phyloP scores from a whole-genome alignment of 2,888 invertebrate species.

The Aquatica leii region DNA sequence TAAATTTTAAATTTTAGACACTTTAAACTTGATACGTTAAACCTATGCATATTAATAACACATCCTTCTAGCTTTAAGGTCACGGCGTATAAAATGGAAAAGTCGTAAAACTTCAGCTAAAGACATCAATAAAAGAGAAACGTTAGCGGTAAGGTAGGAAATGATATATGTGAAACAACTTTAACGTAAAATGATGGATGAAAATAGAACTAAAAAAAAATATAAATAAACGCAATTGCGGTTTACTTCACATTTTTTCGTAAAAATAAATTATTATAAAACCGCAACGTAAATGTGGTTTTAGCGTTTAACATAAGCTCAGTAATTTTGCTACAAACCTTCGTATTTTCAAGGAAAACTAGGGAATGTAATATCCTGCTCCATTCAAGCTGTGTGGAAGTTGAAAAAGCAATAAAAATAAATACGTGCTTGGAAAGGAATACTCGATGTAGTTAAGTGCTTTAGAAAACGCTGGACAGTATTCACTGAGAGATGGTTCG shows the following conservation, averaged over 20 bases:
- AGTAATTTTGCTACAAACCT: conserved; percentile 1
- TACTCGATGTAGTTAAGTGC: conserved; percentile 13
- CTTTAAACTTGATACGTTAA: background rate
- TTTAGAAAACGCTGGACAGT: conserved; percentile 7
- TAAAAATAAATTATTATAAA: background rate
- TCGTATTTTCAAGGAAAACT: conserved; percentile 2
- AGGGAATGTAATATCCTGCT: conserved; percentile 8
- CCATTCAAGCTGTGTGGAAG: conserved; percentile 8
- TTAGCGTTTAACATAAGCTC: conserved; percentile 2
- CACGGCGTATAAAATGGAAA: conserved; percentile 21
- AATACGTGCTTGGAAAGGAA: conserved; percentile 16
- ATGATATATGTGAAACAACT: conserved; percentile 27
- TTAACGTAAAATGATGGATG: conserved; percentile 28
- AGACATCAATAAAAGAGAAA: conserved; percentile 26
- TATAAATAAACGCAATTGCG: background rate
- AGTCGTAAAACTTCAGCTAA: conserved; percentile 23
- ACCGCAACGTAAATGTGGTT: background rate
- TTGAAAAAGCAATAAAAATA: conserved; percentile 14
- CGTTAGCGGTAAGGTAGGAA: conserved; percentile 14
- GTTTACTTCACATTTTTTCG: background rate
- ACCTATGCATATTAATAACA: conserved; percentile 14
- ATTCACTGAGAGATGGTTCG: background rate
- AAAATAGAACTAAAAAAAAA: conserved; percentile 10
- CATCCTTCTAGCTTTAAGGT: conserved; percentile 16
- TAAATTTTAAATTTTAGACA: background rate